A percentile compares a stretch with the other conserved stretches of the same genome.
These are phyloP conservation scores for Chroicocephalus ridibundus DNA, from an alignment of 2,113 vertebrate genomes.

Conservation along the genomic window DNA sequence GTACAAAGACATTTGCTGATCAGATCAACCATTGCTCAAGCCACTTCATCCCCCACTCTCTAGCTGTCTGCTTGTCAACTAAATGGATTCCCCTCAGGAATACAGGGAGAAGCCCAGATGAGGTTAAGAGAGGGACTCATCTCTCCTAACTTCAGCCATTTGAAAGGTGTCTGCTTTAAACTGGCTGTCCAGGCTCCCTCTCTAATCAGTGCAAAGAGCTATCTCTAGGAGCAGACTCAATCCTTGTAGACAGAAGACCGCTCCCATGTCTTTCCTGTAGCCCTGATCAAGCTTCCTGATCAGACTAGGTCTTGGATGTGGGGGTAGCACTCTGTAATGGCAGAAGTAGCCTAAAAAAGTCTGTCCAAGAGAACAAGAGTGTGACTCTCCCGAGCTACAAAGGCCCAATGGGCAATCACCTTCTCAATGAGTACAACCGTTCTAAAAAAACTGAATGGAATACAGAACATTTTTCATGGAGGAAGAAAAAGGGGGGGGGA, in stretches of 20 bases:
- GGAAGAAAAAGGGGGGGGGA: accelerated
- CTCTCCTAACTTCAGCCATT: not conserved
- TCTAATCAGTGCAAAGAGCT: not conserved
- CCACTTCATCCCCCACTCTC: not conserved
- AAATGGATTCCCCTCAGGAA: not conserved
- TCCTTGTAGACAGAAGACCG: not conserved
- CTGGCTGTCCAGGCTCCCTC: not conserved
- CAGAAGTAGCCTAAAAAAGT: not conserved
- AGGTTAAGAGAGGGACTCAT: not conserved
- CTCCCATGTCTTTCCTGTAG: not conserved
- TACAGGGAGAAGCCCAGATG: not conserved
- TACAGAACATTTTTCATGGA: not conserved
- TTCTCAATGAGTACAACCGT: not conserved
- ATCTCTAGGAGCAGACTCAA: not conserved
- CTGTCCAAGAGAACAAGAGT: not conserved
- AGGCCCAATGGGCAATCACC: not conserved
- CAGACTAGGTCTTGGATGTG: not conserved
- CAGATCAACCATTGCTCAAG: not conserved
- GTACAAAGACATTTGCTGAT: not conserved
- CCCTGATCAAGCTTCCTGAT: not conserved
- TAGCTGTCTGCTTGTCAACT: not conserved
- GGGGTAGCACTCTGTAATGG: not conserved
- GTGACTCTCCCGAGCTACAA: not conserved
- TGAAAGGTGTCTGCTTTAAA: not conserved
- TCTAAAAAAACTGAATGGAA: not conserved